Base-by-base conservation (phyloP, 2,888 invertebrate genomes). In the Pachycephus smyrnensis region DNA sequence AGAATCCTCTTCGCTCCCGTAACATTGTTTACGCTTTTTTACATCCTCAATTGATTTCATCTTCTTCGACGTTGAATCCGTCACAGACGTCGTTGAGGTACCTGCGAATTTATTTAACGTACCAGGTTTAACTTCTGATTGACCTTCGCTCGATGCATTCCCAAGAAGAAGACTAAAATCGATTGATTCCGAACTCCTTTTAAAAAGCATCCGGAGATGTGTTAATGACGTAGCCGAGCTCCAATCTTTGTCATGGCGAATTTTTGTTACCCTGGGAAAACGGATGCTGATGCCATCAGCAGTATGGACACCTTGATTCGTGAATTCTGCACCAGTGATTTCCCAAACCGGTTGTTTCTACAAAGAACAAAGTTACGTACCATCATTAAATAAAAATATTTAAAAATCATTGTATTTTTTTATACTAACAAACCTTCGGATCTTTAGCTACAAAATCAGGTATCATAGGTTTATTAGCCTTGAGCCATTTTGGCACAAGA, bases 201-300 rank as follows among this genome's bases (percentile, higher is more conserved):
- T 93, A 89, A 94, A 96, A 3, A 97, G 91, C 35, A 93, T 92
- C 88, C 94, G 94, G 0, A 98, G 92, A 91, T 97, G 96, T 33
- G 94, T 92, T 76, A 98, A 92, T 87, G 94, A 95, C 0, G 98
- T 98, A 0, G 98, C 98, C 0, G 95, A 94, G 84, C 95, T 92
- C 95, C 97, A 97, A 80, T 94, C 92, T 92, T 98, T 99, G 90
- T 99, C 98, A 77, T 94, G 92, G 77, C 98, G 93, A 81, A 98
- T 94, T 84, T 94, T 94, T 0, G 96, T 96, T 0, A 98, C 97
- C 84, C 98, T 94, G 0, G 98, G 98, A 92, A 98, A 98, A 77
- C 98, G 93, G 73, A 98, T 97, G 4, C 98, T 98, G 86, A 99
- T 98, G 2, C 98, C 98, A 86, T 96, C 95, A 0, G 98, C 98